Evolutionary conservation across 1,140 invertebrate species (phyloP), one percentile per base, ranked within the genome.

Genomic region (Sipha flava): DNA sequence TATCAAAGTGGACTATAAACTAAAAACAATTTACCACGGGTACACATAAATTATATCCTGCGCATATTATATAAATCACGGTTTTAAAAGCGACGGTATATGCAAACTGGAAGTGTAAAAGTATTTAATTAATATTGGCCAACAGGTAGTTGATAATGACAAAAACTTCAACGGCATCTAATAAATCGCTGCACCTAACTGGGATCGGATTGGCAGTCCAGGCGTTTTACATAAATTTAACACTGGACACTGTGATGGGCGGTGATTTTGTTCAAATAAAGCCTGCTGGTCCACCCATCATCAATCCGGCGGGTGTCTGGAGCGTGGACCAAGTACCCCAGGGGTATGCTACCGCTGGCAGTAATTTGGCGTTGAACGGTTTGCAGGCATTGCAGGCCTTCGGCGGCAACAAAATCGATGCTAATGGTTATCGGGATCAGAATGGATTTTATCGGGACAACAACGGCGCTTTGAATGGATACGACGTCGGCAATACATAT

Each of bases 141-240:
- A 66, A 43, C 64, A 66, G 64, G 64, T 66, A 66, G 34, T 43
- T 16, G 64, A 75, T 37, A 37, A 77, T 77, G 73, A 77, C 80
- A 23, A 80, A 80, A 77, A 14, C 77, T 26, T 64, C 77, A n/a
- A 80, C 75, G 40, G 29, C 80, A 1, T 75, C 77, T 2, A 82
- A 82, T 52, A 81, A 81, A 70, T 75, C 82, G n/a, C 43, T 82
- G 2, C 82, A 82, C 54, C 57, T 82, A 31, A 82, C 81, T n/a
- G 81, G 82, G 12, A 81, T 82, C 31, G 82, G 82, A 14, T 57
- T 82, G 34, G 82, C 82, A 23, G 80, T 82, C 5, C 82, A 82
- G 43, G 82, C 82, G 23, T 82, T 82, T 43, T 82, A 81, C 72
- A 82, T 82, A 26, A 82, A 82, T 54, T 21, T 82, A 21, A 82